Conservation (phyloP, 1,140 invertebrate genomes). For the Bombyx mori region DNA sequence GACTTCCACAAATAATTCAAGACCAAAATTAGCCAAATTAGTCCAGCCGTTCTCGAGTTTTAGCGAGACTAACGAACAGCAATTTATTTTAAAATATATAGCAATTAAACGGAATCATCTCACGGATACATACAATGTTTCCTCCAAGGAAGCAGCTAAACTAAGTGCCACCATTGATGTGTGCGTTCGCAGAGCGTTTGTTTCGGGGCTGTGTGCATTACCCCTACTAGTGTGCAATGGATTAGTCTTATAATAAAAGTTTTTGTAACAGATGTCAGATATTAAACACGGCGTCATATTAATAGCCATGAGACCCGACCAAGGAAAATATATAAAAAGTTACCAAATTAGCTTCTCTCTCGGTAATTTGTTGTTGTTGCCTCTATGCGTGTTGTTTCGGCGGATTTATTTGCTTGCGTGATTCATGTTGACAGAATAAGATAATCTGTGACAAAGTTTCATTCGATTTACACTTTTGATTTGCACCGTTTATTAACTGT, state of each 20-base stretch:
- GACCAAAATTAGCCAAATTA: too few relatives aligned
- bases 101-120: not conserved
- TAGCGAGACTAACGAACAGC: too few relatives aligned
- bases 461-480: slow-evolving; percentile 2
- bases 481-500: slow-evolving; percentile 10
- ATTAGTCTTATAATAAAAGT: slow-evolving; percentile 72
- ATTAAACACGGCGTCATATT: slow-evolving; percentile 67
- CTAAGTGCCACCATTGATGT: slow-evolving; percentile 54
- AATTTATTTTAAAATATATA: too few relatives aligned
- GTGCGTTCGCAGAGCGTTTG: slow-evolving; percentile 36
- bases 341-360: slow-evolving; percentile 49
- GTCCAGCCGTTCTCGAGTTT: too few relatives aligned
- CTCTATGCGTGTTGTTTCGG: slow-evolving; percentile 19
- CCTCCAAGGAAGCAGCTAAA: slow-evolving; percentile 42
- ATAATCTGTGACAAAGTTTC: too few relatives aligned
- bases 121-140: slow-evolving; percentile 37
- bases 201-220: slow-evolving; percentile 21
- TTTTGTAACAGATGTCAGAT: slow-evolving; percentile 71
- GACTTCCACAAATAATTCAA: too few relatives aligned
- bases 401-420: slow-evolving; percentile 24
- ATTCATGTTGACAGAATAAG: slow-evolving; percentile 10
- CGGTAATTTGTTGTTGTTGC: slow-evolving; percentile 45
- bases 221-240: slow-evolving; percentile 51
- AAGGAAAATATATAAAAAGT: slow-evolving; percentile 66
- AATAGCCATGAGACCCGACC: slow-evolving; percentile 50